Conservation (phyloP, 2,797 vertebrate species). For the Bovichtus variegatus region DNA sequence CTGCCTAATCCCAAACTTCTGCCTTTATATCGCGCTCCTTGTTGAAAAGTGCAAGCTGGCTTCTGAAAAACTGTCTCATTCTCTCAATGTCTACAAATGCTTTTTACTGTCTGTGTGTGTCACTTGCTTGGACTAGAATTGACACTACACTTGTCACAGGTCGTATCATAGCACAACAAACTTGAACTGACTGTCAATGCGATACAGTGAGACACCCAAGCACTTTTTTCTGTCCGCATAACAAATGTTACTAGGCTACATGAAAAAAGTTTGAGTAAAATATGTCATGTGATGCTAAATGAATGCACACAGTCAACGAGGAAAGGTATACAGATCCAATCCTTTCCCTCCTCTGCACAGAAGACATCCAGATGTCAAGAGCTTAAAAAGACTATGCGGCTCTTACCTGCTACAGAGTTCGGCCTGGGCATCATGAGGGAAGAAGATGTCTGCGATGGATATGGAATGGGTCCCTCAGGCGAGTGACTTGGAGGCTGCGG, state of each 20-base stretch:
- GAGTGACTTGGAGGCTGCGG: slow-evolving; percentile 60
- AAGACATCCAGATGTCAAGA: slow-evolving; percentile 28
- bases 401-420: slow-evolving; percentile 98
- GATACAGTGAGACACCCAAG: slow-evolving; percentile 22
- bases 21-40: slow-evolving; percentile 24
- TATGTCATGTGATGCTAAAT: slow-evolving; percentile 16
- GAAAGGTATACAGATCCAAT: slow-evolving; percentile 2
- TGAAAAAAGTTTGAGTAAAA: slow-evolving; percentile 1
- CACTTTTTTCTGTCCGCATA: slow-evolving; percentile 13
- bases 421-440: slow-evolving; percentile 97
- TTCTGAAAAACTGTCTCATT: slow-evolving; percentile 29
- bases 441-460: slow-evolving; percentile 86
- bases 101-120: slow-evolving; percentile 26
- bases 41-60: slow-evolving; percentile 47
- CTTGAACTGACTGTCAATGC: slow-evolving; percentile 32
- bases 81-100: slow-evolving; percentile 27
- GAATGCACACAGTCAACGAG: not conserved
- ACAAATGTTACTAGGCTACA: slow-evolving; percentile 30
- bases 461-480: slow-evolving; percentile 90
- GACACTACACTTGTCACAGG: slow-evolving; percentile 46
- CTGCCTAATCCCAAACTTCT: slow-evolving; percentile 73
- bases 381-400: not conserved
- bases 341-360: not conserved
- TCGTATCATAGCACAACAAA: slow-evolving; percentile 30
- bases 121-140: slow-evolving; percentile 47